These are phyloP conservation scores for Stigmatopora nigra DNA, from an alignment of 2,113 vertebrate species.

Conservation along the genomic window DNA sequence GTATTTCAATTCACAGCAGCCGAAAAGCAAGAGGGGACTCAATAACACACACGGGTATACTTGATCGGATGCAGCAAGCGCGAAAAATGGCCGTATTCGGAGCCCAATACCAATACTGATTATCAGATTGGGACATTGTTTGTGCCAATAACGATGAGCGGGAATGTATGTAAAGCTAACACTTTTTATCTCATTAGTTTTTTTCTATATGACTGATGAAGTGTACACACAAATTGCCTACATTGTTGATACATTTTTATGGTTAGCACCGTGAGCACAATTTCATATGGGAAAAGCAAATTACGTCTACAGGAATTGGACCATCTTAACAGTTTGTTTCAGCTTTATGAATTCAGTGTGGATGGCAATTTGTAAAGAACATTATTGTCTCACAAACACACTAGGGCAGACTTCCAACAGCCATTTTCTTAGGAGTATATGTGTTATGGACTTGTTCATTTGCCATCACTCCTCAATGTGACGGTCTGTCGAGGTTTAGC, in stretches of 20 bases:
- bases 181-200: not conserved
- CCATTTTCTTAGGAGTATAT: conserved; percentile 5
- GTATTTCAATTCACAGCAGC: too few relatives aligned
- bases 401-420: not conserved
- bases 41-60: too few relatives aligned
- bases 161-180: too few relatives aligned
- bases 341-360: not conserved
- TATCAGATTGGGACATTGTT: too few relatives aligned
- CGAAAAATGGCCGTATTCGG: too few relatives aligned
- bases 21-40: too few relatives aligned
- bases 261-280: not conserved
- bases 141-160: too few relatives aligned
- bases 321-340: not conserved
- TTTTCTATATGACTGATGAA: not conserved
- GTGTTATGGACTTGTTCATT: conserved; percentile 21
- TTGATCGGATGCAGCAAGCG: too few relatives aligned
- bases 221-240: not conserved
- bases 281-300: too few relatives aligned
- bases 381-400: not conserved
- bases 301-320: not conserved
- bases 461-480: conserved; percentile 22
- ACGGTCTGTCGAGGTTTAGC: conserved; percentile 5
- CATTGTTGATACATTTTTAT: not conserved
- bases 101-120: too few relatives aligned
- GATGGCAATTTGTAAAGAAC: not conserved